These are phyloP conservation scores for Phoebastria nigripes DNA, from an alignment of 2,797 vertebrate species.

Conservation along the genomic window DNA sequence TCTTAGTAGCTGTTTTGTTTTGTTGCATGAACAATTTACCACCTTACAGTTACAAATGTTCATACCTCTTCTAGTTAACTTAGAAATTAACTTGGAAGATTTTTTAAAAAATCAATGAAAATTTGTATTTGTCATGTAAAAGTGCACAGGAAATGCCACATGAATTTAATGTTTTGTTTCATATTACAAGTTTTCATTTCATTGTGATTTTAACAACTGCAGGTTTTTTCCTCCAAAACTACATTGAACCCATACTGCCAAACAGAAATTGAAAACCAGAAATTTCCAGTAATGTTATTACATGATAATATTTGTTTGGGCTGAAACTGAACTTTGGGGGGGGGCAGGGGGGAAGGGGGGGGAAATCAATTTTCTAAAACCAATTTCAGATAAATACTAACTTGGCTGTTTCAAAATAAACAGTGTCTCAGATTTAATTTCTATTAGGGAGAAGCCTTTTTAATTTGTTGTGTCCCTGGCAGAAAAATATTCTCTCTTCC, in stretches of 20 bases:
- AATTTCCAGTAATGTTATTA: background rate
- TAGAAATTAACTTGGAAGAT: background rate
- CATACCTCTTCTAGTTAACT: background rate
- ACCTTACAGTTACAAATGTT: background rate
- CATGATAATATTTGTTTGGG: background rate
- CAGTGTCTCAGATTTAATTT: background rate
- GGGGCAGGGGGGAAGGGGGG: too few species aligned
- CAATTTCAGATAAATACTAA: background rate
- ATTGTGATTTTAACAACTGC: background rate
- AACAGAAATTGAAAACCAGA: background rate
- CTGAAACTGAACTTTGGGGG: background rate
- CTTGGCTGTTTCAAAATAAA: background rate
- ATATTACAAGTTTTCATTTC: background rate
- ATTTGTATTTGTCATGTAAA: background rate
- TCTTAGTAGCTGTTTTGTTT: background rate
- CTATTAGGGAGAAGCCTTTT: background rate
- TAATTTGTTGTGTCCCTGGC: background rate
- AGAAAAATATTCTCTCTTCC: background rate
- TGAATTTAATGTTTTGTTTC: background rate
- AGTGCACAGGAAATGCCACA: background rate
- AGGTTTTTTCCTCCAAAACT: background rate
- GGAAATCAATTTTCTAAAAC: background rate
- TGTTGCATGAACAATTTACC: background rate
- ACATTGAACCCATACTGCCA: background rate
- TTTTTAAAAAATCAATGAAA: background rate